Base-by-base conservation (phyloP, 2,888 invertebrate genomes). In the Scaptomyza tumidula region DNA sequence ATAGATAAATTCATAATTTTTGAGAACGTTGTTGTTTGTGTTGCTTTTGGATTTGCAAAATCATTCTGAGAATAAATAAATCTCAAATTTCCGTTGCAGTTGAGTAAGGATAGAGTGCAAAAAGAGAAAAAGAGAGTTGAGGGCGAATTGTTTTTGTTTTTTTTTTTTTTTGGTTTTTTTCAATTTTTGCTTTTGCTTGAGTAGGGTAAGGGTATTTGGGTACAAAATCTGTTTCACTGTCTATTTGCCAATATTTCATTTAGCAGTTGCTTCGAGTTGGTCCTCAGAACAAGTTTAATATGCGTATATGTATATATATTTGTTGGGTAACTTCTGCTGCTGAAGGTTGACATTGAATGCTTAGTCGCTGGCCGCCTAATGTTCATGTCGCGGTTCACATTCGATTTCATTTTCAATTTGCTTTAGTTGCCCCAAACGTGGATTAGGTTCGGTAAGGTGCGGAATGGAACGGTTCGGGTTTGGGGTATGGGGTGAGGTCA, bases 281-380 rank as follows among this genome's bases (percentile, higher is more conserved):
- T 31, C 16, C 39, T 16, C 1, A 53, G 56, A 75, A 61, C 75
- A 68, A 75, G 58, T 24, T 24, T 24, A 24, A 24, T 24, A 5
- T 24, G 1, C 24, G 24, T 24, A 24, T 24, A 4, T 24, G 24
- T 24, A 24, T 24, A 4, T 24, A 5, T 24, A 24, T 24, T 24
- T 24, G 24, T 70, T 59, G 14, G 14, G 39, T 9, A 39, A 39
- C 14, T 39, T 39, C 11, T 43, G 29, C 6, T 11, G 57, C 44
- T 66, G 46, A 45, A 56, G 71, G 74, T 78, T 82, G 85, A 85
- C 85, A 85, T 62, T 87, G 74, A 85, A 85, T 80, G 89, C 88
- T 89, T 87, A 89, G 89, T 85, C 89, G 85, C 73, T 76, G 85
- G 78, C 71, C 87, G 89, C 82, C 89, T 87, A 87, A 89, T 89